These are phyloP conservation scores for Neogale vison DNA, from an alignment of 2,113 vertebrate genomes.

Conservation along the genomic window DNA sequence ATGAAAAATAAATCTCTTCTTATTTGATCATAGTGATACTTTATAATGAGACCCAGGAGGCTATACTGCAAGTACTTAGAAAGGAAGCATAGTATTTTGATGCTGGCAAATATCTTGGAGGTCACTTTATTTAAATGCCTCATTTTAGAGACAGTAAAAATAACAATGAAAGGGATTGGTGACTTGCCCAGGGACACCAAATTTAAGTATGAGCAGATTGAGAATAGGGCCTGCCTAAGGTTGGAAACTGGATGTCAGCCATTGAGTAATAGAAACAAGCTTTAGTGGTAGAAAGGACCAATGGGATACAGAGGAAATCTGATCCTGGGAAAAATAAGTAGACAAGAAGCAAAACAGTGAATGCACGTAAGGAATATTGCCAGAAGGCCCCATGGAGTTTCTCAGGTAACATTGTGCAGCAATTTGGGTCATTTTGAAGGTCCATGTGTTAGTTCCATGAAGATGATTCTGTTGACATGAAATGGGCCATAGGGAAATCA, in stretches of 20 bases:
- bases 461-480: neutral
- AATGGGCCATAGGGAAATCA: too few relatives aligned
- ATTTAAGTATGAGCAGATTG: neutral
- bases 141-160: conserved; percentile 43
- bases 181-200: neutral
- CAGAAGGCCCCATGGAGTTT: neutral
- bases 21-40: neutral
- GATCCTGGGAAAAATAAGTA: neutral
- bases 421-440: neutral
- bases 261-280: neutral
- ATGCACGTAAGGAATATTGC: neutral
- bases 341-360: neutral
- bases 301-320: neutral
- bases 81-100: neutral
- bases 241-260: neutral
- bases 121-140: neutral
- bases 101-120: neutral
- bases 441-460: neutral
- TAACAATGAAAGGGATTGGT: neutral
- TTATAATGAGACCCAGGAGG: neutral
- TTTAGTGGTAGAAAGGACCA: neutral
- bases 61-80: neutral
- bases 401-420: neutral
- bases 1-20: conserved; percentile 33
- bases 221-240: neutral